Evolutionary conservation across 92 coral and sea anemone species (phyloP), one percentile per base, ranked within the genome.

Genomic region (Blastomussa wellsi): DNA sequence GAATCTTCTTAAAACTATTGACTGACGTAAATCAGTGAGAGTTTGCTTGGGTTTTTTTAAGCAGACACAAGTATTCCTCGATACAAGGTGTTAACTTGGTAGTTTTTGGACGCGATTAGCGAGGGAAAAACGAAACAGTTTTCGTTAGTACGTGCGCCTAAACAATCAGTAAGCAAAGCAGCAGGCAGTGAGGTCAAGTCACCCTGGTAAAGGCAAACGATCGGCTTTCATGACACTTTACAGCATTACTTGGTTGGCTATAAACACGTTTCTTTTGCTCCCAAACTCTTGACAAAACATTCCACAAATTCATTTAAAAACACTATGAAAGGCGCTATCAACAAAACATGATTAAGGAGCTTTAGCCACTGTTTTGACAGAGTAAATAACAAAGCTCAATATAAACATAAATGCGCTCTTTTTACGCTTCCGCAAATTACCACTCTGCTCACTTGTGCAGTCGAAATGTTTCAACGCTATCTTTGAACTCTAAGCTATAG

Each of bases 281-380:
- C 17, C 60, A 83, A 60, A 38, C 39, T 67, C 19, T 37, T 60
- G 73, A 83, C 87, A 74, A 76, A 41, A 74, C 79, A 75, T 37
- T 31, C 57, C 81, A 57, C 41, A 36, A 75, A 74, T 83, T 74
- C 87, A 83, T 64, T 20, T 74, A 74, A 39, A 70, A 81, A 48
- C 80, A 32, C 87, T 14, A 67, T 80, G 84, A 82, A 82, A 82
- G 72, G 70, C 33, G 24, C 78, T 72, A 60, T 74, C 60, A 59
- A 74, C 87, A 83, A 83, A 57, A 83, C 80, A 83, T 75, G 87
- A 83, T 74, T 83, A 62, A 83, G 73, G 29, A 83, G 41, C 12
- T 74, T 39, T 62, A 33, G 42, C 48, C 73, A 83, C 81, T 57
- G 59, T 83, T 74, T 83, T 70, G 75, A 81, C 80, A 53, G 72